A percentile compares a stretch with the other conserved stretches of the same genome.
Evolutionary conservation across 2,113 vertebrate species (phyloP).

Genomic region (Crotalus horridus): DNA sequence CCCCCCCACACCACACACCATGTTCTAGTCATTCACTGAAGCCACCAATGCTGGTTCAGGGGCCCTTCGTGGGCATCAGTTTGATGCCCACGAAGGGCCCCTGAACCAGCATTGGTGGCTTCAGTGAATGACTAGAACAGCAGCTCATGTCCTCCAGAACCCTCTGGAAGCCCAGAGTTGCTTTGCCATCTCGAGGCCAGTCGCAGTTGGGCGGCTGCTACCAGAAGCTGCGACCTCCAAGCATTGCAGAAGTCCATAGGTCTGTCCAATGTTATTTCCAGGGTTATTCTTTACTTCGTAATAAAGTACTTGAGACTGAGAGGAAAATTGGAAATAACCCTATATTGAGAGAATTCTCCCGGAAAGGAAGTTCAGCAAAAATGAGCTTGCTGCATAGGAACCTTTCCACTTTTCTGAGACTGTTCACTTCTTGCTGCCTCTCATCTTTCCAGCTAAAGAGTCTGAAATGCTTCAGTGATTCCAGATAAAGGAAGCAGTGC

Average conservation of each 20-base stretch:
- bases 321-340: neutral
- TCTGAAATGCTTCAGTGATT: constrained; percentile 52
- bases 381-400: neutral
- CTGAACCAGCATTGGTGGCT: no score
- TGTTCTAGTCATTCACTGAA: neutral
- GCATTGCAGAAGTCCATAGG: neutral
- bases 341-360: neutral
- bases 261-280: neutral
- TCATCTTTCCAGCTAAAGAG: constrained; percentile 34
- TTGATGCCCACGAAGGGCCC: no score
- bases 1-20: no score
- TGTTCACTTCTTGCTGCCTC: constrained; percentile 4
- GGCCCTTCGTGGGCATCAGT: neutral
- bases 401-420: neutral
- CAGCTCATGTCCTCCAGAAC: neutral
- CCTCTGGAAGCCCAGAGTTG: neutral
- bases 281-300: neutral
- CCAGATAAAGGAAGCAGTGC: constrained; percentile 26
- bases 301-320: neutral
- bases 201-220: neutral
- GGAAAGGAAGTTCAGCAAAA: neutral
- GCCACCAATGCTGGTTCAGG: neutral
- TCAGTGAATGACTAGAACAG: no score
- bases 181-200: neutral
- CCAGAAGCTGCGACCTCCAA: neutral